These are phyloP conservation scores for Conomelus anceps DNA, from an alignment of 2,888 invertebrate species.

Conservation along the genomic window DNA sequence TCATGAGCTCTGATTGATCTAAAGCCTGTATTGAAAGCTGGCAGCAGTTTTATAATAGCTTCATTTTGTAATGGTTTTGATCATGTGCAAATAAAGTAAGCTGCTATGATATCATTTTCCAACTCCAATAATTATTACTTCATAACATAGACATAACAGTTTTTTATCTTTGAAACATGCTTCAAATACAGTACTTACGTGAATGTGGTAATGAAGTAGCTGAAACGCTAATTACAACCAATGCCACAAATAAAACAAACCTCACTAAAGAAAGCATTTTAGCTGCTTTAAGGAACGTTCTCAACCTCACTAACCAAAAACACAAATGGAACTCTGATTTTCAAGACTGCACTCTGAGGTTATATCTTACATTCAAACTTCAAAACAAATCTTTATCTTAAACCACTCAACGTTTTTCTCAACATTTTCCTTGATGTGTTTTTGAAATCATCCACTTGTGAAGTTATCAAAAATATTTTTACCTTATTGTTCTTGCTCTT, in stretches of 20 bases:
- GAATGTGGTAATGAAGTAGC: not conserved
- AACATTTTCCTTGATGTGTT: not conserved
- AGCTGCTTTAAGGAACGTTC: not conserved
- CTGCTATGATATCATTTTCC: no score
- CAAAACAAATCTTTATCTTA: not conserved
- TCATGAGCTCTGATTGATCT: no score
- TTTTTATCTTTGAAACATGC: not conserved
- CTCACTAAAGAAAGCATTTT: not conserved
- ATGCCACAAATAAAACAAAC: not conserved
- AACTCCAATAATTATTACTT: no score
- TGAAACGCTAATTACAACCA: not conserved
- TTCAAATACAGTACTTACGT: not conserved
- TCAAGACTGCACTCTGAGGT: not conserved
- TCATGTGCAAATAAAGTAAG: no score
- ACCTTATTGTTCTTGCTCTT: not conserved
- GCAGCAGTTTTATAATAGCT: no score
- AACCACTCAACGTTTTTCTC: not conserved
- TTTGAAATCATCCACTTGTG: not conserved
- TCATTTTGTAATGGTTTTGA: no score
- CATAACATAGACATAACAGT: not conserved
- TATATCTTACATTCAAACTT: no score
- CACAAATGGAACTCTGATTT: not conserved
- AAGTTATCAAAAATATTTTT: no score
- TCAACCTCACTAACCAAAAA: not conserved
- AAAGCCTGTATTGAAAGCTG: no score